Evolutionary conservation across 2,797 vertebrate genomes (phyloP).

Genomic region (Coreius guichenoti): DNA sequence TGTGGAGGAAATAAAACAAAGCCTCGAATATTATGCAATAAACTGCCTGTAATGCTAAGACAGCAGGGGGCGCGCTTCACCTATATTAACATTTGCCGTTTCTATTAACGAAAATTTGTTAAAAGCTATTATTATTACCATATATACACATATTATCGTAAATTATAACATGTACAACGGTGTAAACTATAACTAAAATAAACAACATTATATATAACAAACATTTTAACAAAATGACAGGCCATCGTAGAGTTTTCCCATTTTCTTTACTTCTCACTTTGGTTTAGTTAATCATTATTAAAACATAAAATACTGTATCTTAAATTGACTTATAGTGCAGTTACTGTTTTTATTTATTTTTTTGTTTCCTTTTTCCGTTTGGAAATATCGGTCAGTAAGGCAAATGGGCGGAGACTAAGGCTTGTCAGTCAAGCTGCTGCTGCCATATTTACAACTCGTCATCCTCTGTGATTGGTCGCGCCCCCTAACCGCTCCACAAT

Average conservation of each 20-base stretch:
- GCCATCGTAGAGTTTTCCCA: not conserved
- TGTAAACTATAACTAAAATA: not conserved
- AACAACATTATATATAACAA: too few species aligned
- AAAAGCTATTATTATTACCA: not conserved
- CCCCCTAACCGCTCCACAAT: conserved; percentile 65
- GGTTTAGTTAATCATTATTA: not conserved
- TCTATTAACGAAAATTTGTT: not conserved
- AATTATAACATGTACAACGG: not conserved
- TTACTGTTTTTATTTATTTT: not conserved
- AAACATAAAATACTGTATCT: not conserved
- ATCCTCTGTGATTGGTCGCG: conserved; percentile 73
- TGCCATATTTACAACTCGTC: conserved; percentile 33
- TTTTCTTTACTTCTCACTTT: not conserved
- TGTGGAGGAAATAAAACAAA: not conserved
- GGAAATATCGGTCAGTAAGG: conserved; percentile 79
- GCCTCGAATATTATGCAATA: not conserved
- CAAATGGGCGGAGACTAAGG: conserved; percentile 66
- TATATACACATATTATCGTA: not conserved
- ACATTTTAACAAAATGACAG: not conserved
- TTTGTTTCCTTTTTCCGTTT: conserved; percentile 28
- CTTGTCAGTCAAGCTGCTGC: conserved; percentile 48
- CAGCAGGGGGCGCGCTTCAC: conserved; percentile 6
- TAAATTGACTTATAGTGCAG: not conserved
- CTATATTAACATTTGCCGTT: not conserved
- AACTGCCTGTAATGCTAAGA: not conserved